Conservation (phyloP, 1,140 invertebrate genomes). For the Drosophila guanche region DNA sequence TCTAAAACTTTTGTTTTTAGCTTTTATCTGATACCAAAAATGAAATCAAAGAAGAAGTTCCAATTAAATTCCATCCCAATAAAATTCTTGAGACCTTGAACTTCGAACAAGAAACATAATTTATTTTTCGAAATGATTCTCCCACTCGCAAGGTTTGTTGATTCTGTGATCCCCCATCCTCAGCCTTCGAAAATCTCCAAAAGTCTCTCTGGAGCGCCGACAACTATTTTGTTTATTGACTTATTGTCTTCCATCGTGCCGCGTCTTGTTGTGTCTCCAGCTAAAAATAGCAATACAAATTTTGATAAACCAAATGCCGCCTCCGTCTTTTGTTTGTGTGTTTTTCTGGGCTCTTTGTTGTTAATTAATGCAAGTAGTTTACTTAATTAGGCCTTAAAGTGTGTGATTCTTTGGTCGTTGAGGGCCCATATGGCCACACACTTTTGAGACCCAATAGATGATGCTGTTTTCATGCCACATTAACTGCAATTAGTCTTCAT, state of each 20-base stretch:
- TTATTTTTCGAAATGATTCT: slow-evolving; percentile 11
- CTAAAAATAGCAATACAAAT: slow-evolving; percentile 57
- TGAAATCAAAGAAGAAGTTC: no score
- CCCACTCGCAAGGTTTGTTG: slow-evolving; percentile 58
- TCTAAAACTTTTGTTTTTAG: no score
- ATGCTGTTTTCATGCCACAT: slow-evolving; percentile 65
- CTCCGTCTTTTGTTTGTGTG: slow-evolving; percentile 58
- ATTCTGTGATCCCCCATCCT: slow-evolving; percentile 23
- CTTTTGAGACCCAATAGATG: slow-evolving; percentile 50
- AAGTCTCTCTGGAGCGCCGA: slow-evolving; percentile 8
- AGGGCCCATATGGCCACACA: neutral
- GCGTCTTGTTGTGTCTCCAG: slow-evolving; percentile 43
- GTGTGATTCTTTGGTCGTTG: slow-evolving; percentile 47
- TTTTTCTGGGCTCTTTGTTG: slow-evolving; percentile 37
- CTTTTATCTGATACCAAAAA: no score
- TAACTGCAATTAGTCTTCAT: slow-evolving; percentile 79
- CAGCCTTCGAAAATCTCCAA: no score
- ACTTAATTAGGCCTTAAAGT: slow-evolving; percentile 72
- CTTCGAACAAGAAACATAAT: slow-evolving; percentile 15
- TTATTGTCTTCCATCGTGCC: slow-evolving; percentile 1
- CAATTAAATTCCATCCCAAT: no score
- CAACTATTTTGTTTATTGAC: slow-evolving; percentile 53
- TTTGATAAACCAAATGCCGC: slow-evolving; percentile 36
- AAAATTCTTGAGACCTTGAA: slow-evolving; percentile 21
- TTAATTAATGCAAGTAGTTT: slow-evolving; percentile 81